Base-by-base conservation (phyloP, 2,888 invertebrate genomes). In the Euzetes globulus region DNA sequence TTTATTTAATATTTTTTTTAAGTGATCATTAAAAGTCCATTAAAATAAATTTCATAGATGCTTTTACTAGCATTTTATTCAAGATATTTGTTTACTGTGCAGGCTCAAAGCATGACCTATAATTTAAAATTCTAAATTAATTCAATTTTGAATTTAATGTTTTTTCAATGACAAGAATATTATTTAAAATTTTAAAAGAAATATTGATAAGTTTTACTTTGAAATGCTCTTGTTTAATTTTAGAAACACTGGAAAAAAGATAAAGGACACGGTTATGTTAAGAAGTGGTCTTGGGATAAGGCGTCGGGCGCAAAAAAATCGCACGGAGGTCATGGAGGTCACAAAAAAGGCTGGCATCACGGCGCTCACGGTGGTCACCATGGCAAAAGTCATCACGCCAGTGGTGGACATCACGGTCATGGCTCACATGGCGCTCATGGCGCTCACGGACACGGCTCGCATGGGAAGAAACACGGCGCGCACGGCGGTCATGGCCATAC, bases 211-310 rank as follows among this genome's bases (percentile, higher is more conserved):
- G 5, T 17, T 19, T 55, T 22, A 22, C 3, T 22, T 4, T 22
- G 6, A 55, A 55, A 19, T 19, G n/a, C n/a, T 55, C 11, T 19
- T 55, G 2, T 55, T 17, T 55, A 4, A 1, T 29, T 60, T 60
- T 6, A 60, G 60, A 33, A 27, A 27, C 27, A 60, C 33, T 60
- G 29, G 27, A 60, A 47, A 6, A 29, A 37, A 41, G 70, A 70
- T n/a, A 70, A 41, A 15, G 70, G 70, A 11, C 3, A 9, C n/a
- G 70, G 70, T 3, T 70, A 70, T 50, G 19, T 33, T 2, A 70
- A 70, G 70, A 50, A 45, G 11, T 70, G 45, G 45, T 41, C 41
- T 5, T 70, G 70, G 70, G 70, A 70, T 37, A 17, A 33, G n/a
- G 70, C 29, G 41, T 22, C 19, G 17, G 70, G 70, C n/a, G 70